Conservation (phyloP, 2,797 vertebrate genomes). For the Characodon lateralis region DNA sequence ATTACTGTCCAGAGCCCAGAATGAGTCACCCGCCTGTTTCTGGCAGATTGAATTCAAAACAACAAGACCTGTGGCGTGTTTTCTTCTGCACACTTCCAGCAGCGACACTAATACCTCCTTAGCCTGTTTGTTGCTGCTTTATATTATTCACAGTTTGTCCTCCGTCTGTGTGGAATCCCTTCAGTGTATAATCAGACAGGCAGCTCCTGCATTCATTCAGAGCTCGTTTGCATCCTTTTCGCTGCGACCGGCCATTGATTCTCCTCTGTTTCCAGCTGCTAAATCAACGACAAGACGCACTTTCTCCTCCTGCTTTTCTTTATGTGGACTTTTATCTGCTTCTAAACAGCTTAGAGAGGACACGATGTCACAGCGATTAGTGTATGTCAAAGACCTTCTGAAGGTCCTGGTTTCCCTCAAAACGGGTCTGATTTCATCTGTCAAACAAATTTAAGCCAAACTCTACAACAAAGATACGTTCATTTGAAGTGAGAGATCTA, state of each 20-base stretch:
- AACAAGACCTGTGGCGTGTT: slow-evolving; percentile 25
- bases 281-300: slow-evolving; percentile 37
- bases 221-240: slow-evolving; percentile 33
- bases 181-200: slow-evolving; percentile 47
- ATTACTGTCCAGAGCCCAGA: slow-evolving; percentile 26
- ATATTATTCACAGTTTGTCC: slow-evolving; percentile 57
- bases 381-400: too few species aligned
- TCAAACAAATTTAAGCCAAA: background rate
- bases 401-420: background rate
- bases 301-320: background rate
- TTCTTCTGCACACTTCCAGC: slow-evolving; percentile 23
- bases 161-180: slow-evolving; percentile 49
- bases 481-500: too few species aligned
- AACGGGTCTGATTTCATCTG: background rate
- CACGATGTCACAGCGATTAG: background rate
- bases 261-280: slow-evolving; percentile 37
- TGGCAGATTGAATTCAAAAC: slow-evolving; percentile 27
- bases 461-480: too few species aligned
- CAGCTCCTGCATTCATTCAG: slow-evolving; percentile 47
- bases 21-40: slow-evolving; percentile 29
- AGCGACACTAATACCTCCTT: slow-evolving; percentile 49
- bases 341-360: background rate
- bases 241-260: slow-evolving; percentile 31
- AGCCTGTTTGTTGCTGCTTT: slow-evolving; percentile 26
- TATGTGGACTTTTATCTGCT: background rate